phyloP scores from a whole-genome alignment of 2,797 vertebrate species.

The Tachyglossus aculeatus region DNA sequence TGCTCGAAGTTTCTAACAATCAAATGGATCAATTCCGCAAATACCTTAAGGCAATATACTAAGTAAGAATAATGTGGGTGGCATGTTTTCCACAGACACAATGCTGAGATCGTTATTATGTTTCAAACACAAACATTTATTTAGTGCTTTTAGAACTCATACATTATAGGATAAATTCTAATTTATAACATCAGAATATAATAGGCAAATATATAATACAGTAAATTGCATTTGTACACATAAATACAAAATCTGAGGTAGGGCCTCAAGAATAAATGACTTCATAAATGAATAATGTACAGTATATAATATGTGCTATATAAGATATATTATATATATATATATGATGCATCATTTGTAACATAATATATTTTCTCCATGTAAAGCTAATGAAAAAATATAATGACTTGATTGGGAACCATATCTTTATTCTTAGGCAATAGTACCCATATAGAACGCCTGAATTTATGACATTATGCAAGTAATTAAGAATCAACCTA shows the following conservation, averaged over 20 bases:
- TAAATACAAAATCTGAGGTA: conserved; percentile 99
- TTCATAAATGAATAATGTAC: conserved; percentile 87
- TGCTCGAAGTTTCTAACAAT: conserved; percentile 54
- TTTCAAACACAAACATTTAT: conserved; percentile 97
- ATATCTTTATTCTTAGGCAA: conserved; percentile 96
- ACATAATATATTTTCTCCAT: conserved; percentile 79
- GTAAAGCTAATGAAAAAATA: conserved; percentile 80
- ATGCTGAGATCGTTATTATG: conserved; percentile 26
- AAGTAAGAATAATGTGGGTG: conserved; percentile 44
- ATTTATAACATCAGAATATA: conserved; percentile 92
- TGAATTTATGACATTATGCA: conserved; percentile 90
- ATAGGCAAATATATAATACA: conserved; percentile 98
- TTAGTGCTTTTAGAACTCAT: conserved; percentile 88
- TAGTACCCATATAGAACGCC: conserved; percentile 89
- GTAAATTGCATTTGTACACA: conserved; percentile 97
- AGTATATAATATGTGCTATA: conserved; percentile 82
- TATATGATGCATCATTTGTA: conserved; percentile 82
- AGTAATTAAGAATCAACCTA: conserved; percentile 96
- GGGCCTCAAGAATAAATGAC: conserved; percentile 96
- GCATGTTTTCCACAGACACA: conserved; percentile 41
- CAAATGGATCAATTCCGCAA: conserved; percentile 53
- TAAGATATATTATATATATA: conserved; percentile 76
- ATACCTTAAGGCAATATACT: conserved; percentile 54
- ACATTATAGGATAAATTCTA: conserved; percentile 92
- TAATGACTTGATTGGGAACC: conserved; percentile 87